Evolutionary conservation across 2,797 vertebrate genomes (phyloP).

Genomic region (Cynopterus sphinx): DNA sequence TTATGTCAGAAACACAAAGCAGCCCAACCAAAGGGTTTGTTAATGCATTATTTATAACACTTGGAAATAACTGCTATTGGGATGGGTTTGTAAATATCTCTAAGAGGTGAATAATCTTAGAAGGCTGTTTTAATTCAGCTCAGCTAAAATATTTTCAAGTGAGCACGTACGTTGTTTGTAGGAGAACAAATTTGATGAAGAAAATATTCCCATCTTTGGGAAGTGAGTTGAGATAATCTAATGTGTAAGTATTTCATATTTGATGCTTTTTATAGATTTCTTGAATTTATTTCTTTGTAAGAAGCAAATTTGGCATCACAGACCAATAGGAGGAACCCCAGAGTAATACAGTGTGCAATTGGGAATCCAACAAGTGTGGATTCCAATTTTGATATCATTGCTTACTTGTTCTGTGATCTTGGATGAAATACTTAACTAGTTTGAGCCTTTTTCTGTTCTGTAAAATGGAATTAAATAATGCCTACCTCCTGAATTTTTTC

Average conservation of each 20-base stretch:
- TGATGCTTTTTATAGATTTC: slow-evolving; percentile 25
- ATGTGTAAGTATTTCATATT: not conserved
- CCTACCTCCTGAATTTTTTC: slow-evolving; percentile 25
- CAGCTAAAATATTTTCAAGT: slow-evolving; percentile 62
- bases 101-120: slow-evolving; percentile 45
- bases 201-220: slow-evolving; percentile 48
- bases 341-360: not conserved
- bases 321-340: not conserved
- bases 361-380: not conserved
- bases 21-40: slow-evolving; percentile 94
- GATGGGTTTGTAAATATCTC: slow-evolving; percentile 20
- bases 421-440: not conserved
- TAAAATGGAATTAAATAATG: slow-evolving; percentile 40
- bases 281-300: not conserved
- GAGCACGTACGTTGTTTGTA: slow-evolving; percentile 18
- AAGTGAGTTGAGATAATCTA: not conserved
- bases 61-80: slow-evolving; percentile 58
- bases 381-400: not conserved
- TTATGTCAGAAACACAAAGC: slow-evolving; percentile 92
- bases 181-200: slow-evolving; percentile 35
- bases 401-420: not conserved
- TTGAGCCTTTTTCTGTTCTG: slow-evolving; percentile 29
- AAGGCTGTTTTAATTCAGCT: slow-evolving; percentile 58
- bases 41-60: slow-evolving; percentile 73
- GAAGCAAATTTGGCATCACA: slow-evolving; percentile 29